Base-by-base conservation (phyloP, 2,113 vertebrate species). In the Zapus hudsonius region DNA sequence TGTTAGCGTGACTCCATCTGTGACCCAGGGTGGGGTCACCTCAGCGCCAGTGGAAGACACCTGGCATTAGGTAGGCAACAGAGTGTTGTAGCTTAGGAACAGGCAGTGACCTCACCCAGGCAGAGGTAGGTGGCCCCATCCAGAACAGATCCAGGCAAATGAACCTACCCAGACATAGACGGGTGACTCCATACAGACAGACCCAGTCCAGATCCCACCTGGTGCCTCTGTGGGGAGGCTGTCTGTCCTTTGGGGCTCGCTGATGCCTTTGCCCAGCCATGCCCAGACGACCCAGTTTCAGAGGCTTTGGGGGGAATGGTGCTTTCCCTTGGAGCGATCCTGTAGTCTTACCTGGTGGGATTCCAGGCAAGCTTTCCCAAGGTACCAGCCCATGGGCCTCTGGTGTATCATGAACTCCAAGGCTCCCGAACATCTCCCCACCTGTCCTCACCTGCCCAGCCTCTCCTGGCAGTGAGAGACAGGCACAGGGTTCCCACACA, bases 401-500 rank as follows among this genome's bases (percentile, higher is more conserved):
- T 33, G 36, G n/a, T 2, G 0, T 0, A 38, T 63, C 2, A 0
- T 19, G 75, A 74, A 3, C 76, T 52, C 64, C 5, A 7, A 23
- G 47, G 23, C 22, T 38, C 27, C 42, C 13, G 1, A 29, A 15
- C 0, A 0, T 5, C 40, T 12, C 74, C 23, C 15, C 36, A 72
- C 38, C 25, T 29, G 57, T 33, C 74, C 63, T 44, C 12, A 20
- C 70, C 63, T 17, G 86, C 40, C 59, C 15, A 0, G 70, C 33
- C 69, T 86, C 22, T 63, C 27, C 38, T 15, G 33, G 70, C 59
- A 9, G 29, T 5, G 57, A 40, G 38, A 31, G 73, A 15, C 0
- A 1, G 69, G 42, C 61, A 0, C 0, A 0, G 52, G 44, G 74
- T 0, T 2, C n/a, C 87, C 90, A 78, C 44, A 0, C 38, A 7